Evolutionary conservation across 2,113 vertebrate species (phyloP).

Genomic region (Mandrillus leucophaeus): DNA sequence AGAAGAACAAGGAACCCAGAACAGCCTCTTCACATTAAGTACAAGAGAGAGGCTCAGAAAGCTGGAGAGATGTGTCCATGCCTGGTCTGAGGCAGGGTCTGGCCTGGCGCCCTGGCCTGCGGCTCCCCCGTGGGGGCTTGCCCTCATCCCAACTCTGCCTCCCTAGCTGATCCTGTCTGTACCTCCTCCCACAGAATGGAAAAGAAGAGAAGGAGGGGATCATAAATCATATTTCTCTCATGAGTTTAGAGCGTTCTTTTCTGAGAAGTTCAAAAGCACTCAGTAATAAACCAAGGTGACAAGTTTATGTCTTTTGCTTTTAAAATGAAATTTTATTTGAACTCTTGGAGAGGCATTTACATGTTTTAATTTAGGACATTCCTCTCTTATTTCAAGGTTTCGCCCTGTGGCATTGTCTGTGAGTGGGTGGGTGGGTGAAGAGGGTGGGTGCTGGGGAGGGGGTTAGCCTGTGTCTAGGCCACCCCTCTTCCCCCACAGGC

Average conservation of each 20-base stretch:
- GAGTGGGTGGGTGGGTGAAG: neutral
- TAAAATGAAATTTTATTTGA: constrained; percentile 72
- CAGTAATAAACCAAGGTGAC: constrained; percentile 61
- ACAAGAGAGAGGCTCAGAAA: neutral
- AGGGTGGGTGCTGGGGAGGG: neutral
- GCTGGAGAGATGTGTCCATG: neutral
- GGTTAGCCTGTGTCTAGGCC: neutral
- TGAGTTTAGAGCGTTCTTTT: constrained; percentile 56
- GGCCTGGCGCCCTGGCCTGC: neutral
- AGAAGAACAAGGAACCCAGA: neutral
- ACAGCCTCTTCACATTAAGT: neutral
- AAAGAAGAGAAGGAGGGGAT: constrained; percentile 20
- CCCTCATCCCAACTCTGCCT: neutral
- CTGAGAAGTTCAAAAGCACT: constrained; percentile 55
- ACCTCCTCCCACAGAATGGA: neutral
- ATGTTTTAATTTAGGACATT: constrained; percentile 60
- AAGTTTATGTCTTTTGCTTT: constrained; percentile 67
- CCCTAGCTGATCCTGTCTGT: neutral
- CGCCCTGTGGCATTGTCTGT: constrained; percentile 37
- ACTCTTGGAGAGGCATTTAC: constrained; percentile 57
- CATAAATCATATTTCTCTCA: constrained; percentile 53
- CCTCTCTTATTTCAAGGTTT: constrained; percentile 43
- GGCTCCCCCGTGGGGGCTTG: neutral
- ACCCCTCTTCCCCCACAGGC: neutral
- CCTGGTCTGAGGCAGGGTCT: neutral